Conservation (phyloP, 2,113 vertebrate species). For the Anarhynchus alexandrinus region DNA sequence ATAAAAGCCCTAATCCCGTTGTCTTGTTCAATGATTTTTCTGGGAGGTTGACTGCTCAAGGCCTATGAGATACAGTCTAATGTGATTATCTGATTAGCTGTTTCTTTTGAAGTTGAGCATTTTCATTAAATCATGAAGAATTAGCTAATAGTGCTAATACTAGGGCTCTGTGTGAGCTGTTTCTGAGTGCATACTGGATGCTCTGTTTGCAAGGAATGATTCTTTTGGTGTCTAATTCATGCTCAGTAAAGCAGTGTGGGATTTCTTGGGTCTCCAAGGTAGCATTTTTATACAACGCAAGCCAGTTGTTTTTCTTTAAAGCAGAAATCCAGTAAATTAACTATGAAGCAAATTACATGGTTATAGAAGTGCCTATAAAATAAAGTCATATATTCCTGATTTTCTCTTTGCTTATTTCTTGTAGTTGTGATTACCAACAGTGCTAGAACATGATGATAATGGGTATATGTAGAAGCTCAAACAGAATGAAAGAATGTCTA, state of each 20-base stretch:
- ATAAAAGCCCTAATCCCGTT: not conserved
- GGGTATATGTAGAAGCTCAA: not conserved
- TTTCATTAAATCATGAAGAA: not conserved
- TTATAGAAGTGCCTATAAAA: slow-evolving; percentile 40
- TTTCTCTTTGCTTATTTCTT: not conserved
- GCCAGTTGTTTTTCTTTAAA: not conserved
- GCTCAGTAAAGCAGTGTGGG: not conserved
- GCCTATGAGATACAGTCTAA: not conserved
- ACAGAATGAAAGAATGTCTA: not conserved
- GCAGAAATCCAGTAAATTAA: not conserved
- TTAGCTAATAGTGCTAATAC: not conserved
- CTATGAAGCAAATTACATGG: not conserved
- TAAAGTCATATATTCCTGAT: not conserved
- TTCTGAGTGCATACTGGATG: not conserved
- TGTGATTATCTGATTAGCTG: slow-evolving; percentile 25
- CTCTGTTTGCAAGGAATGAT: not conserved
- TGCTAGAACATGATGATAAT: not conserved
- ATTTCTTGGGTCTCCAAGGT: not conserved
- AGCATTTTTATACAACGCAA: not conserved
- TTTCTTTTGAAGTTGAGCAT: not conserved
- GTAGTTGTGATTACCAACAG: not conserved
- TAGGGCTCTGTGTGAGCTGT: not conserved
- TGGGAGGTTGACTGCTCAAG: not conserved
- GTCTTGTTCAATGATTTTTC: not conserved
- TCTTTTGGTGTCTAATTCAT: not conserved